Evolutionary conservation across 2,113 vertebrate species (phyloP), one percentile per base, ranked within the genome.

Genomic region (Tachysurus vachellii): DNA sequence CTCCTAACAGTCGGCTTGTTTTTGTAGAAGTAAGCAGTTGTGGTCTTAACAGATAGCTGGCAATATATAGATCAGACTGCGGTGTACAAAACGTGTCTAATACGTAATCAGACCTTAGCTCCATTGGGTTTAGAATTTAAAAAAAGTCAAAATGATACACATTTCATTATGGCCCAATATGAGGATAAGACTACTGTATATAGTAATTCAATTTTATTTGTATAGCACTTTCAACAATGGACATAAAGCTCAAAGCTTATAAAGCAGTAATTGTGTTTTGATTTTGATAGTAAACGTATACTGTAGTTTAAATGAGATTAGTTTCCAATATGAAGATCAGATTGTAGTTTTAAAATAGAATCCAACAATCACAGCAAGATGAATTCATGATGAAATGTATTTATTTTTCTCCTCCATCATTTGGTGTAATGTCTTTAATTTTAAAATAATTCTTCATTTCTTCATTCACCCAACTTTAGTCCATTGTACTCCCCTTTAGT

Each of bases 361-460:
- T 28, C 14, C 28, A 73, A 73, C 36, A 47, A 73, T 44, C 19
- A 23, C 70, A 73, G 19, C 4, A 73, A 47, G 9, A 4, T 47
- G 42, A 73, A 73, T 44, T 23, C 42, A 73, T 23, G 47, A 6
- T 76, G 42, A 47, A 47, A 28, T 71, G 16, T 26, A 14, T 76
- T 76, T 76, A 79, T 79, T 79, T 79, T 28, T 79, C 23, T 54
- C 16, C 73, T 76, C 47, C 26, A 54, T 80, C 4, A 80, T 9
- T 36, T 80, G 17, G 61, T 61, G 19, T 44, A 13, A 6, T 61
- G 17, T 59, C 10, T 80, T 36, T 36, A 19, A 28, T 5, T 80
- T 19, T 81, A 14, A 9, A 66, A 82, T 44, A 64, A 64, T 50
- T 17, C 44, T 83, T 44, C 17, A 54, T 79, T 80, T 88, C 54